phyloP scores from a whole-genome alignment of 2,888 invertebrate species.

The Thereva unica region DNA sequence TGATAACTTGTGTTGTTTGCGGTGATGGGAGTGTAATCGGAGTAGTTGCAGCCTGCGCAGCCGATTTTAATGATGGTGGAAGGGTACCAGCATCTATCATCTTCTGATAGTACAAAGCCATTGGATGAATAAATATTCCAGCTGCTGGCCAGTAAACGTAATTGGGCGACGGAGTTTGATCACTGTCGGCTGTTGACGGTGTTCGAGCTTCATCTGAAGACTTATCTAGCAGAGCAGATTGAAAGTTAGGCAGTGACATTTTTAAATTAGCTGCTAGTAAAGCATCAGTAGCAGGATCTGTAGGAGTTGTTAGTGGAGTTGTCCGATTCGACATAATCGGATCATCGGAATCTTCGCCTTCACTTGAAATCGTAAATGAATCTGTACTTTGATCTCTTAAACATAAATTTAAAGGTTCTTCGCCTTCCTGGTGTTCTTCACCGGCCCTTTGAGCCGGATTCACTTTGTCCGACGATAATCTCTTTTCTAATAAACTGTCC shows the following conservation, averaged over 20 bases:
- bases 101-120: slow-evolving; percentile 77
- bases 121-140: slow-evolving; percentile 73
- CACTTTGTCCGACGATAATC: slow-evolving; percentile 52
- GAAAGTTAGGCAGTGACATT: slow-evolving; percentile 59
- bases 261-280: slow-evolving; percentile 53
- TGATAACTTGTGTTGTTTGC: slow-evolving; percentile 58
- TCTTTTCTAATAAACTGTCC: slow-evolving; percentile 67
- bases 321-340: slow-evolving; percentile 43
- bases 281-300: slow-evolving; percentile 46
- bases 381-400: slow-evolving; percentile 66
- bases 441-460: slow-evolving; percentile 45
- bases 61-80: slow-evolving; percentile 51
- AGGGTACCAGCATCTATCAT: slow-evolving; percentile 64
- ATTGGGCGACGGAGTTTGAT: slow-evolving; percentile 57
- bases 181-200: slow-evolving; percentile 57
- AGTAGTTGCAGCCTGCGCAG: slow-evolving; percentile 47
- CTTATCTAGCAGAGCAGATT: slow-evolving; percentile 54
- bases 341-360: slow-evolving; percentile 47
- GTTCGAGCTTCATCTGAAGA: slow-evolving; percentile 56
- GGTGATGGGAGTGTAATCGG: slow-evolving; percentile 56
- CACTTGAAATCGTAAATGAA: slow-evolving; percentile 54
- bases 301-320: slow-evolving; percentile 49
- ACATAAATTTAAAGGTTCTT: slow-evolving; percentile 83
- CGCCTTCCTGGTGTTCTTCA: slow-evolving; percentile 56
- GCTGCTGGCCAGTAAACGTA: slow-evolving; percentile 74